phyloP scores from a whole-genome alignment of 2,888 invertebrate species.

The Litoditis marina region DNA sequence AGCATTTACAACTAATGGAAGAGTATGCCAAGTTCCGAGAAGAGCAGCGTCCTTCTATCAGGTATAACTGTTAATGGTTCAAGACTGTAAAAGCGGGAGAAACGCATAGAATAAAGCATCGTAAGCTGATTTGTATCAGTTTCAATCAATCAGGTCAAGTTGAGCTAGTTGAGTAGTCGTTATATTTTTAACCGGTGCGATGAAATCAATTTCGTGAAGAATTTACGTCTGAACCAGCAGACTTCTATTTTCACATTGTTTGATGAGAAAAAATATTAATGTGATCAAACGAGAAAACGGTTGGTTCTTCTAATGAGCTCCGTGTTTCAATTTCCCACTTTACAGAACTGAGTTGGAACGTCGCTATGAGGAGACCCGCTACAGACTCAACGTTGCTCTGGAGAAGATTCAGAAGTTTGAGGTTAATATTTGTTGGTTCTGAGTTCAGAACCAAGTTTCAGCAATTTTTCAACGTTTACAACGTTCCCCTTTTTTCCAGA shows the following conservation, averaged over 20 bases:
- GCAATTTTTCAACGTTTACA: too few species aligned
- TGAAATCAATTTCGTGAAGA: too few species aligned
- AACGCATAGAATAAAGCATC: neutral
- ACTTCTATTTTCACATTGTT: too few species aligned
- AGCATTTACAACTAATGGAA: slow-evolving; percentile 13
- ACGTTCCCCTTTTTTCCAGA: slow-evolving; percentile 7
- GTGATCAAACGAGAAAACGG: too few species aligned
- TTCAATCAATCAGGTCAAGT: too few species aligned
- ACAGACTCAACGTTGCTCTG: slow-evolving; percentile 43
- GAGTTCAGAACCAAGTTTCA: too few species aligned
- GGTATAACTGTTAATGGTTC: slow-evolving; percentile 3
- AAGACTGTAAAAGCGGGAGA: neutral
- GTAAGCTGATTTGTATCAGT: too few species aligned
- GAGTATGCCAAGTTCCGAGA: slow-evolving; percentile 36
- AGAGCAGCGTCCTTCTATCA: slow-evolving; percentile 45
- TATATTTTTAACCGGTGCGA: too few species aligned
- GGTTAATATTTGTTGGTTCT: too few species aligned
- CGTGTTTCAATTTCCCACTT: neutral
- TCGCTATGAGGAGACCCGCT: slow-evolving; percentile 52
- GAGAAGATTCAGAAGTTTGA: slow-evolving; percentile 48
- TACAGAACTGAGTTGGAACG: slow-evolving; percentile 50
- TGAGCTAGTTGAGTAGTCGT: too few species aligned
- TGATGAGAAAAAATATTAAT: too few species aligned
- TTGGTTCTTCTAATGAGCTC: neutral
- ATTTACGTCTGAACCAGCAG: too few species aligned